phyloP scores from a whole-genome alignment of 1,140 invertebrate genomes.

The Trissolcus basalis region DNA sequence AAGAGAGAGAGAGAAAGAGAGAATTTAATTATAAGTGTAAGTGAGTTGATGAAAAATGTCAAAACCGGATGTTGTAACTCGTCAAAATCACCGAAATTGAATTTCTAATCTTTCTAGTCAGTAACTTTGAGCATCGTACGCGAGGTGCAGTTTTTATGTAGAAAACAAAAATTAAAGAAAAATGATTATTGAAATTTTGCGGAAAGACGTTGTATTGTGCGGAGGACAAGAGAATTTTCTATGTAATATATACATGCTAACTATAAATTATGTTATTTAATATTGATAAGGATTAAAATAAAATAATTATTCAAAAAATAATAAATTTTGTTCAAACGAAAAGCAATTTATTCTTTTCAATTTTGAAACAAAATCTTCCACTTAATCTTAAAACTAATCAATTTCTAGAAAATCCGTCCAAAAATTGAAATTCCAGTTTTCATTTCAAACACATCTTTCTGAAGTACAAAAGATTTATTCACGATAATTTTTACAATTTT shows the following conservation, averaged over 20 bases:
- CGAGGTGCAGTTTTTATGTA: constrained; percentile 49
- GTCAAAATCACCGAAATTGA: constrained; percentile 42
- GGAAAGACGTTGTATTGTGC: constrained; percentile 63
- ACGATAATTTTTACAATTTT: too few species aligned
- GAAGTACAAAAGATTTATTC: too few species aligned
- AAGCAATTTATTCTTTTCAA: neutral
- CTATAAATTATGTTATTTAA: constrained; percentile 74
- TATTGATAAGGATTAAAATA: constrained; percentile 74
- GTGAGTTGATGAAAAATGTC: constrained; percentile 25
- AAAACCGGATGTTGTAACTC: constrained; percentile 30
- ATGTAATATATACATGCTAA: constrained; percentile 74
- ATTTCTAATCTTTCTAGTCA: constrained; percentile 52
- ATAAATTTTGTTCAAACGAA: too few species aligned
- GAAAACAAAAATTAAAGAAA: neutral
- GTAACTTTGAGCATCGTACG: constrained; percentile 45
- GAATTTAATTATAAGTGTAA: constrained; percentile 38
- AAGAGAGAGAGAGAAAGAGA: constrained; percentile 11
- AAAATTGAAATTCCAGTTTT: too few species aligned
- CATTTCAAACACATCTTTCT: too few species aligned
- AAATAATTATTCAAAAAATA: constrained; percentile 72
- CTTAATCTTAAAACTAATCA: too few species aligned
- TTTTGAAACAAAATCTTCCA: too few species aligned
- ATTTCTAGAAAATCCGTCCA: too few species aligned
- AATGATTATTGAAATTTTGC: constrained; percentile 53
- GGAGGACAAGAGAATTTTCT: constrained; percentile 71